Evolutionary conservation across 2,888 invertebrate genomes (phyloP), one percentile per base, ranked within the genome.

Genomic region (Kryphioiulus occultus): DNA sequence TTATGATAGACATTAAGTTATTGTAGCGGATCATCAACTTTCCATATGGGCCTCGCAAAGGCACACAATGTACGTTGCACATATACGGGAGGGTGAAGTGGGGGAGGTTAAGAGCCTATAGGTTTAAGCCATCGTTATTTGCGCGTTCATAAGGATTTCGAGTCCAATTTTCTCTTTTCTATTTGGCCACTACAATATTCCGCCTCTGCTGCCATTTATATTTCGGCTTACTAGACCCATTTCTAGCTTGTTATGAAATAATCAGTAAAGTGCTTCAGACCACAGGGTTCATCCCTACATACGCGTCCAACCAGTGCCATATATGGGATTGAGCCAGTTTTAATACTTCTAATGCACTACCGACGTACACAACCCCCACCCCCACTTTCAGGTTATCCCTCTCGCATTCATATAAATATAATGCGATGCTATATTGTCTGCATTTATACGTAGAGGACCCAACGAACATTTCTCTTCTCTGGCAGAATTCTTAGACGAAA

Each of bases 21-120:
- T 86, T 86, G 86, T 86, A 53, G 59, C 59, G 86, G 53, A 86
- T 86, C 86, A 86, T 86, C 86, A 86, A 53, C 86, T 86, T 86
- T 59, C 86, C 86, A 86, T 86, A 53, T 86, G 47, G 59, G 35
- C 85, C 85, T 78, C 26, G 30, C 78, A 78, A 26, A 78, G 78
- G 78, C 78, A 78, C 78, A 78, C 30, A 68, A 68, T 68, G 68
- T 68, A 26, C 26, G 68, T 9, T 35, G 42, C 35, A 85, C 44
- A 26, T 84, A 39, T 39, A 35, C 22, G 85, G 85, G 39, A 15
- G 85, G 85, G 32, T 5, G 30, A 12, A 39, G 42, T 12, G 26
- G 85, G 85, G 85, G 26, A 26, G 15, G 78, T 78, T 78, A 78
- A 78, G 78, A 78, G 30, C 78, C 78, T 78, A 78, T 78, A 78